These are phyloP conservation scores for Loris lydekkerianus DNA, from an alignment of 2,797 vertebrate species.

Conservation along the genomic window DNA sequence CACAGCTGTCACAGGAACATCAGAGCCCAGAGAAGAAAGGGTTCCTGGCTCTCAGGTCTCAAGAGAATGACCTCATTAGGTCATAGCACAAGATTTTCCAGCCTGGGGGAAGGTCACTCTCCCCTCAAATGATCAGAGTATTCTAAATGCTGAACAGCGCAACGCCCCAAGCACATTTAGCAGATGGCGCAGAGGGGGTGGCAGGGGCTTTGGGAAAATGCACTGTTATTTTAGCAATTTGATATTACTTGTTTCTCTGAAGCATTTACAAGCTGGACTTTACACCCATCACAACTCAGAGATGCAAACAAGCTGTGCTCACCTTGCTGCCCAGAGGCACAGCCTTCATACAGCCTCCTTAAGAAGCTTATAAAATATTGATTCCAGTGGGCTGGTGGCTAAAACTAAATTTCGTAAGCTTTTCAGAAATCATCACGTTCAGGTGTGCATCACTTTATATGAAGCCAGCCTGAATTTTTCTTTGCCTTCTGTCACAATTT, in stretches of 20 bases:
- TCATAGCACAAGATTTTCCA: constrained; percentile 56
- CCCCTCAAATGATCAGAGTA: constrained; percentile 32
- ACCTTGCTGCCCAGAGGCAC: constrained; percentile 9
- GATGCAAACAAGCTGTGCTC: not conserved
- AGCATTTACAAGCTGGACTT: constrained; percentile 20
- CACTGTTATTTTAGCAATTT: constrained; percentile 60
- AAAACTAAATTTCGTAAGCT: constrained; percentile 57
- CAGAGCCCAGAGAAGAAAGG: constrained; percentile 17
- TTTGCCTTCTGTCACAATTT: not conserved
- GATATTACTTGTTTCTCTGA: constrained; percentile 54
- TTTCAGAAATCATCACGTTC: constrained; percentile 49
- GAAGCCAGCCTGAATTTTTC: not conserved
- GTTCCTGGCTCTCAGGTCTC: constrained; percentile 25
- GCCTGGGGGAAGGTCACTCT: constrained; percentile 77
- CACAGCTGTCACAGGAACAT: not conserved
- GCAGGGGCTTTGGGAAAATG: constrained; percentile 59
- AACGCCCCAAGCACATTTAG: constrained; percentile 60
- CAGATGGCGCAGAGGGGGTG: constrained; percentile 71
- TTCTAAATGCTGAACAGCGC: constrained; percentile 57
- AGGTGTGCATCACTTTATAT: not conserved
- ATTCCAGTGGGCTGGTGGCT: constrained; percentile 12
- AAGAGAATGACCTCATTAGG: constrained; percentile 67
- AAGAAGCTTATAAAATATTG: constrained; percentile 1
- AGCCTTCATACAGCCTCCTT: not conserved
- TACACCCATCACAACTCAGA: not conserved